Base-by-base conservation (phyloP, 1,140 invertebrate genomes). In the Lithobius niger region DNA sequence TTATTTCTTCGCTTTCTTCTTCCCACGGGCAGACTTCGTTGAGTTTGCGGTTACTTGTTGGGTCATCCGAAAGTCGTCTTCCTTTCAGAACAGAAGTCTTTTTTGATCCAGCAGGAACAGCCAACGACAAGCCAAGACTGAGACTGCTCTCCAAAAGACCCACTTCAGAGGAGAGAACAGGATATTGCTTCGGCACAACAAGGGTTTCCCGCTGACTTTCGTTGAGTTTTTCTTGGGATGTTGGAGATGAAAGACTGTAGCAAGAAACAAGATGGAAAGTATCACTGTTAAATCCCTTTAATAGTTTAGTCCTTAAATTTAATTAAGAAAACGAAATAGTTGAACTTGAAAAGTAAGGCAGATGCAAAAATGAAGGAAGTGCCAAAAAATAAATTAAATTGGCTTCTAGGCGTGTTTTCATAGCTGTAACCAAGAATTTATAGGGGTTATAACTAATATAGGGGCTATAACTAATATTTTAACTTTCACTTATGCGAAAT, bases 11-110 rank as follows among this genome's bases (percentile, higher is more conserved):
- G 19, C 60, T 60, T 59, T 54, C 45, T 19, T 70, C 61, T 60
- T 83, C 81, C 81, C 81, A 83, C 15, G 81, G 82, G 63, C 81
- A 84, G 2, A 82, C 77, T 58, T 81, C 78, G 68, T 47, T 47
- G 19, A 18, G 58, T 57, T 15, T 47, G 42, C 61, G 64, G 58
- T 61, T 60, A 61, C 22, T 19, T 40, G 64, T 40, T 15, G 10
- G 64, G 64, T 56, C 63, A 64, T 27, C 64, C 71, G 61, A 58
- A 25, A 65, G 51, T 48, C 66, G 58, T 15, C 65, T 19, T 26
- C 63, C 54, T 24, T 25, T 31, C 51, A 31, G 28, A 10, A 21
- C 6, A 4, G 25, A 3, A 3, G 28, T 6, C 18, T 15, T 16
- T 24, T 36, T 10, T 18, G 3, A 28, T 64, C 60, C 59, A 69